These are phyloP conservation scores for Tyto alba DNA, from an alignment of 2,113 vertebrate genomes.

Conservation along the genomic window DNA sequence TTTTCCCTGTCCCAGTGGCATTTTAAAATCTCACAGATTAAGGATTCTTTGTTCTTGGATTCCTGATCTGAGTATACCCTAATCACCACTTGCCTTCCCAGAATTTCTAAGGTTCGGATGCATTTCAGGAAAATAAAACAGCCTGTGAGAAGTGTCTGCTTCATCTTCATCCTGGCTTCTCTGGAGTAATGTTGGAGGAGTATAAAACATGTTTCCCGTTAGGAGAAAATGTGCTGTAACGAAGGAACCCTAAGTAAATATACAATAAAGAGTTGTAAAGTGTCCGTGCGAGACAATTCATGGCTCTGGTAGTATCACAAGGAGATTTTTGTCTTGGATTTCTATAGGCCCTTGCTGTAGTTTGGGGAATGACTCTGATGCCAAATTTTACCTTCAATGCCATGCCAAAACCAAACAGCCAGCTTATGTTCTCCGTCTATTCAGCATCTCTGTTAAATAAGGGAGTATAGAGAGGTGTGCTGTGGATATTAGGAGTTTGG, in stretches of 20 bases:
- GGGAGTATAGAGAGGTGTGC: constrained; percentile 21
- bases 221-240: constrained; percentile 10
- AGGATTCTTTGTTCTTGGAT: background rate
- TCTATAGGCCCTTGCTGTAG: background rate
- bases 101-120: background rate
- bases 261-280: constrained; percentile 23
- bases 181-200: background rate
- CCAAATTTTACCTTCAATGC: background rate
- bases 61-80: background rate
- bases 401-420: constrained; percentile 22
- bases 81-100: background rate
- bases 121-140: background rate
- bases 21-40: background rate
- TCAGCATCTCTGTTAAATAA: constrained; percentile 32
- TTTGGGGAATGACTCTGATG: constrained; percentile 11
- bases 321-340: background rate
- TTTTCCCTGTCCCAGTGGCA: background rate
- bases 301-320: background rate
- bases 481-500: constrained; percentile 18
- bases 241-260: constrained; percentile 48
- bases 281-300: constrained; percentile 28
- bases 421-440: background rate
- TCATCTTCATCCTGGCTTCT: background rate
- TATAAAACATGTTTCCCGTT: constrained; percentile 11
- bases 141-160: background rate